Percentiles rank a stretch among this genome's conserved stretches.
phyloP scores from a whole-genome alignment of 2,888 invertebrate genomes.

The Copidosoma aretas region DNA sequence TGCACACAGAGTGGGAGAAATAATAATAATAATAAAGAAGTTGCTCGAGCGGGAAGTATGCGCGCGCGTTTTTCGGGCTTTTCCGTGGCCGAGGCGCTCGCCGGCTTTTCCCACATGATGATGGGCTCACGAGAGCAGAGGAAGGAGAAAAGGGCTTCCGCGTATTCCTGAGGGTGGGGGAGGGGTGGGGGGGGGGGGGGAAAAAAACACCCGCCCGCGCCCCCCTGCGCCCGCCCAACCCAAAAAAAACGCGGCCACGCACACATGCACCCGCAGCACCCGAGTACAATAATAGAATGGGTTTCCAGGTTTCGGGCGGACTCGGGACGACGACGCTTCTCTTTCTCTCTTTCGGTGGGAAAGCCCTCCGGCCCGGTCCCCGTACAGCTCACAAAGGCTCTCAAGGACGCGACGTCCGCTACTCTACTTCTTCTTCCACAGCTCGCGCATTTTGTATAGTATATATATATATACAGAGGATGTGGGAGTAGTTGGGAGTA shows the following conservation, averaged over 20 bases:
- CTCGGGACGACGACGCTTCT: neutral
- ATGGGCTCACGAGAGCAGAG: too few relatives aligned
- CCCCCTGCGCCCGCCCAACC: slow-evolving; percentile 1
- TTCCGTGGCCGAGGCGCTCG: slow-evolving; percentile 17
- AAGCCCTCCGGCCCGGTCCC: slow-evolving; percentile 43
- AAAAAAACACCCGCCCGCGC: slow-evolving; percentile 38
- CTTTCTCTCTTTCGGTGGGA: slow-evolving; percentile 55
- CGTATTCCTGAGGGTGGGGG: slow-evolving; percentile 37
- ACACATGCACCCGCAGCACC: slow-evolving; percentile 1
- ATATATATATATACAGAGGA: too few relatives aligned
- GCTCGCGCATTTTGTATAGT: too few relatives aligned
- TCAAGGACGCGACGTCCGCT: slow-evolving; percentile 42
- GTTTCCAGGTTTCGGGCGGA: slow-evolving; percentile 54
- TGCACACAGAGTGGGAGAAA: slow-evolving; percentile 4
- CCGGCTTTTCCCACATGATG: slow-evolving; percentile 30
- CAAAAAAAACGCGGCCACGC: slow-evolving; percentile 46
- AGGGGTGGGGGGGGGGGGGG: too few relatives aligned
- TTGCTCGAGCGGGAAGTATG: neutral
- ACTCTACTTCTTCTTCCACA: too few relatives aligned
- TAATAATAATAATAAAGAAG: neutral
- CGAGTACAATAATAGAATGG: slow-evolving; percentile 51
- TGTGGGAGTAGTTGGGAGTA: too few relatives aligned
- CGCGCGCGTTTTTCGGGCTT: slow-evolving; percentile 19
- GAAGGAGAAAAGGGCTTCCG: slow-evolving; percentile 19
- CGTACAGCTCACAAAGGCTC: slow-evolving; percentile 24